Evolutionary conservation across 2,113 vertebrate species (phyloP), one percentile per base, ranked within the genome.

Genomic region (Micromys minutus): DNA sequence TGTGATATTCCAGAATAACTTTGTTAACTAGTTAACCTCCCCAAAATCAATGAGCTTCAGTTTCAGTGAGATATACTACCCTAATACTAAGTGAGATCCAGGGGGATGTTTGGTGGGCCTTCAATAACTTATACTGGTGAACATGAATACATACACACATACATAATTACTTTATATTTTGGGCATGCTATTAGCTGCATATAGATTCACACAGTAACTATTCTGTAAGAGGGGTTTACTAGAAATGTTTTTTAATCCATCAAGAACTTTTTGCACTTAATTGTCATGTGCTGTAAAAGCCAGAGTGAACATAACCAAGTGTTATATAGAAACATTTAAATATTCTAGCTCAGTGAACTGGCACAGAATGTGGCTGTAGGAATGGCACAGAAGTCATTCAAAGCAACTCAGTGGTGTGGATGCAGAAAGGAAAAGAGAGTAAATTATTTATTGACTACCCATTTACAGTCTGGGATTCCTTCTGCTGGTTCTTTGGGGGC

Each of bases 371-470:
- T 90, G 94, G 50, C 12, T 52, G 45, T 47, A 92, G 86, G 95
- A 97, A 95, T 36, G 93, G 36, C 31, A 90, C 65, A 55, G 39
- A 96, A 94, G 84, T 84, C 74, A 94, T 91, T 39, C 59, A 93
- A 94, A 87, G 15, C 57, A 91, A 50, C 50, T 55, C 93, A 79
- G n/a, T 55, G 57, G 72, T 63, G 5, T 91, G 61, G 63, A 92
- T 71, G 59, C 47, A 71, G 92, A 45, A 92, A 92, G 88, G 85
- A 91, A 96, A 96, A 92, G 59, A 83, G 26, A 95, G 93, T 94
- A 63, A 88, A 95, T 97, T 94, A 95, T 97, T 94, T 96, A 97
- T 90, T 93, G 76, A 92, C 90, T 92, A 71, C 29, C 8, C 72
- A 90, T 61, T 97, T 93, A 90, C 29, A 93, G 65, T 67, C 24